These are phyloP conservation scores for Zingel zingel DNA, from an alignment of 2,113 vertebrate species.

Conservation along the genomic window DNA sequence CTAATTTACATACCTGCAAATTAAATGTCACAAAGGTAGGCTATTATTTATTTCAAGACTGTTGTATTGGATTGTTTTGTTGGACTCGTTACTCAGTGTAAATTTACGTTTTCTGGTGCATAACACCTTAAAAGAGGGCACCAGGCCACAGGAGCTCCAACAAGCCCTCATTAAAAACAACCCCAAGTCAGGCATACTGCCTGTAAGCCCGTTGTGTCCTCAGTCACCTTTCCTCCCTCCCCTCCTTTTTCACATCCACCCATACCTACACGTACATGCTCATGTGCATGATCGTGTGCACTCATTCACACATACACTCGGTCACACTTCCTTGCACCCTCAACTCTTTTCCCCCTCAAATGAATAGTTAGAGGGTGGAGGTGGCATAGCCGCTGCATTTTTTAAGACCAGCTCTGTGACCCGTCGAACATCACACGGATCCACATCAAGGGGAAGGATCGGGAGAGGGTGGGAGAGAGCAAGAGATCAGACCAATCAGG, in stretches of 20 bases:
- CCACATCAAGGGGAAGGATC: conserved; percentile 54
- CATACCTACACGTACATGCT: conserved; percentile 11
- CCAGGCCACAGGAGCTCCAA: conserved; percentile 27
- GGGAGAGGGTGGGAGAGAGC: neutral
- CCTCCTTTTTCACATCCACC: neutral
- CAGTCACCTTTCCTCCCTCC: neutral
- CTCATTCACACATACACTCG: conserved; percentile 26
- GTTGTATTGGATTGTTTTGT: neutral
- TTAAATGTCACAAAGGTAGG: neutral
- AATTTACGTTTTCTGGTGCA: conserved; percentile 14
- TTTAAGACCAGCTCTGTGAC: conserved; percentile 44
- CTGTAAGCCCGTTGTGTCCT: conserved; percentile 33
- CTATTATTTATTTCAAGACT: neutral
- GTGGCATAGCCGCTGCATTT: conserved; percentile 32
- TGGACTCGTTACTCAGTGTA: neutral
- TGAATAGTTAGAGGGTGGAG: conserved; percentile 5
- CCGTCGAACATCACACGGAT: conserved; percentile 50
- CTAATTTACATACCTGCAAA: neutral
- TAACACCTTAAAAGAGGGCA: conserved; percentile 26
- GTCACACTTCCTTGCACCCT: conserved; percentile 50
- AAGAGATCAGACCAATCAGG: conserved; percentile 43
- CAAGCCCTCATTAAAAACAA: conserved; percentile 31
- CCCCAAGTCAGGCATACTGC: conserved; percentile 13
- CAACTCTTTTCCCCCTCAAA: conserved; percentile 61
- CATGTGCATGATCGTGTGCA: neutral